Evolutionary conservation across 2,113 vertebrate genomes (phyloP).

Genomic region (Perca flavescens): DNA sequence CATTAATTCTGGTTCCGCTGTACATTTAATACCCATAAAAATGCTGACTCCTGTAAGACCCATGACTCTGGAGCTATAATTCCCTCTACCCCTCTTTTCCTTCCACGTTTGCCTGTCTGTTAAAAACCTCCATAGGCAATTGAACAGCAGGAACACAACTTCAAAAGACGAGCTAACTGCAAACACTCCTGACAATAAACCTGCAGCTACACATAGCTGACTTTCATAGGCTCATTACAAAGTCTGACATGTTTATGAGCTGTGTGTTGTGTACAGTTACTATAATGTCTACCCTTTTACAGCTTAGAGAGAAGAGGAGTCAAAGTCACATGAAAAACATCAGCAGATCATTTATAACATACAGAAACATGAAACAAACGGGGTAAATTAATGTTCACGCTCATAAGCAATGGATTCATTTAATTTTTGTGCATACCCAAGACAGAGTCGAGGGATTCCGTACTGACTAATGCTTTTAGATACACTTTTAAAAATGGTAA

Average conservation of each 20-base stretch:
- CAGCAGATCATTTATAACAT: slow-evolving; percentile 80
- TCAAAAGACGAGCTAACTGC: slow-evolving; percentile 58
- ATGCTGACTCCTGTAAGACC: slow-evolving; percentile 61
- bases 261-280: background rate
- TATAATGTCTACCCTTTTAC: background rate
- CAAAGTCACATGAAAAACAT: slow-evolving; percentile 10
- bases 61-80: slow-evolving; percentile 25
- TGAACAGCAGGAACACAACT: slow-evolving; percentile 69
- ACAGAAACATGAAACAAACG: slow-evolving; percentile 73
- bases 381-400: slow-evolving; percentile 68
- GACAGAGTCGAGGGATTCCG: slow-evolving; percentile 29
- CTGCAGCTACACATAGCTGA: slow-evolving; percentile 28
- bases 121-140: slow-evolving; percentile 34
- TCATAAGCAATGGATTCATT: slow-evolving; percentile 65
- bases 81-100: slow-evolving; percentile 9
- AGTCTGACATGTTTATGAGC: slow-evolving; percentile 20
- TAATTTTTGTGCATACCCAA: slow-evolving; percentile 47
- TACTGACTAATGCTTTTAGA: slow-evolving; percentile 43
- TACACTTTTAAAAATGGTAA: slow-evolving; percentile 51
- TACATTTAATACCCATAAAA: slow-evolving; percentile 72
- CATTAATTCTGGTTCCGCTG: slow-evolving; percentile 60
- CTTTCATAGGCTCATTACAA: slow-evolving; percentile 38
- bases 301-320: background rate
- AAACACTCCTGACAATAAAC: slow-evolving; percentile 58
- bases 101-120: slow-evolving; percentile 11